Conservation (phyloP, 2,888 invertebrate genomes). For the Yponomeuta evonymella region DNA sequence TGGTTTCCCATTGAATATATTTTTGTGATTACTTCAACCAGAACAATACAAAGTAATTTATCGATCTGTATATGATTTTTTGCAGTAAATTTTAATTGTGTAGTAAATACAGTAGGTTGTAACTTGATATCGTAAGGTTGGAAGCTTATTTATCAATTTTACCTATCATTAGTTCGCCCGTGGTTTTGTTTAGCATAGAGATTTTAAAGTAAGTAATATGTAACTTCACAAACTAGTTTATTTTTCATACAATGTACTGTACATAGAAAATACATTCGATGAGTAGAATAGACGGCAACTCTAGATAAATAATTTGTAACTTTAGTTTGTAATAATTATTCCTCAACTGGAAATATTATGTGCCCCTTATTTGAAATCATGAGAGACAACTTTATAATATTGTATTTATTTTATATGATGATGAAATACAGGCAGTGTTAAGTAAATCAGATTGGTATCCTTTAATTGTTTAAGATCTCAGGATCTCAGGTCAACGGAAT, state of each 20-base stretch:
- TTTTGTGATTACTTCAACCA: slow-evolving; percentile 2
- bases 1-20: slow-evolving; percentile 6
- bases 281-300: slow-evolving; percentile 6
- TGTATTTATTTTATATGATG: slow-evolving; percentile 31
- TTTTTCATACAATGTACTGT: slow-evolving; percentile 16
- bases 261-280: slow-evolving; percentile 13
- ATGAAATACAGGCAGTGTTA: slow-evolving; percentile 18
- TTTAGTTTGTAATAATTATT: slow-evolving; percentile 14
- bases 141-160: slow-evolving; percentile 12
- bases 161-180: slow-evolving; percentile 5
- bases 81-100: slow-evolving; percentile 11
- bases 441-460: slow-evolving; percentile 30
- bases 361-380: slow-evolving; percentile 2
- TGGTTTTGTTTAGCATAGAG: slow-evolving; percentile 2
- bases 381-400: slow-evolving; percentile 21
- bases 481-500: slow-evolving; percentile 61
- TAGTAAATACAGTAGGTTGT: slow-evolving; percentile 10
- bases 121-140: slow-evolving; percentile 1
- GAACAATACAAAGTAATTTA: slow-evolving; percentile 18
- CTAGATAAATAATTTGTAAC: slow-evolving; percentile 17
- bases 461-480: slow-evolving; percentile 60
- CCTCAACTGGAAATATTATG: slow-evolving; percentile 8
- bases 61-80: slow-evolving; percentile 11
- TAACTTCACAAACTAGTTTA: slow-evolving; percentile 18
- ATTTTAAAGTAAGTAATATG: slow-evolving; percentile 5